These are phyloP conservation scores for Catharus ustulatus DNA, from an alignment of 2,797 vertebrate species.

Conservation along the genomic window DNA sequence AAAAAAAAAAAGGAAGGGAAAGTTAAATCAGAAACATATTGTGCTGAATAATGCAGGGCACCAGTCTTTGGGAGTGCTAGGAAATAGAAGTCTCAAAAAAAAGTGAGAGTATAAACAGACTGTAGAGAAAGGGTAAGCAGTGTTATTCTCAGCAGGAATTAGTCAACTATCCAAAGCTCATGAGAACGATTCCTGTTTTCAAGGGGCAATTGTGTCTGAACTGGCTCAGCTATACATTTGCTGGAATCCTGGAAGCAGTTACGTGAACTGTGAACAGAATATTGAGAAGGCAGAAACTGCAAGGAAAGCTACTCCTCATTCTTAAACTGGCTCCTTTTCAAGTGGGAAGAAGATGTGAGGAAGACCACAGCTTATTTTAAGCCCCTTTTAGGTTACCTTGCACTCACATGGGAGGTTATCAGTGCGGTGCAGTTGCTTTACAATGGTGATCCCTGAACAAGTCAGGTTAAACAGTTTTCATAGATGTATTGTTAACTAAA, in stretches of 20 bases:
- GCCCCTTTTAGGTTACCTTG: neutral
- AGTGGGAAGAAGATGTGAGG: neutral
- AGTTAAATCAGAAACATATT: constrained; percentile 22
- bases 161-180: constrained; percentile 41
- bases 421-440: neutral
- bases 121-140: constrained; percentile 38
- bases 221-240: constrained; percentile 60
- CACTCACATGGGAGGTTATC: neutral
- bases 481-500: neutral
- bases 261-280: constrained; percentile 48
- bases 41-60: constrained; percentile 7
- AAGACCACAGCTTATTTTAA: neutral
- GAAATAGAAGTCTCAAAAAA: neutral
- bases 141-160: constrained; percentile 36
- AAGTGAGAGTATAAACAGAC: neutral
- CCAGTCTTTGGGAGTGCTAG: neutral
- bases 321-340: neutral
- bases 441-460: neutral
- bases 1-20: neutral
- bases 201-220: constrained; percentile 37
- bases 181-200: constrained; percentile 2
- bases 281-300: constrained; percentile 9
- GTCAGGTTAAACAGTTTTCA: neutral
- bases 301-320: neutral
- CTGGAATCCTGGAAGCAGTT: constrained; percentile 39